Evolutionary conservation across 2,888 invertebrate genomes (phyloP), one percentile per base, ranked within the genome.

Genomic region (Emmelina monodactyla): DNA sequence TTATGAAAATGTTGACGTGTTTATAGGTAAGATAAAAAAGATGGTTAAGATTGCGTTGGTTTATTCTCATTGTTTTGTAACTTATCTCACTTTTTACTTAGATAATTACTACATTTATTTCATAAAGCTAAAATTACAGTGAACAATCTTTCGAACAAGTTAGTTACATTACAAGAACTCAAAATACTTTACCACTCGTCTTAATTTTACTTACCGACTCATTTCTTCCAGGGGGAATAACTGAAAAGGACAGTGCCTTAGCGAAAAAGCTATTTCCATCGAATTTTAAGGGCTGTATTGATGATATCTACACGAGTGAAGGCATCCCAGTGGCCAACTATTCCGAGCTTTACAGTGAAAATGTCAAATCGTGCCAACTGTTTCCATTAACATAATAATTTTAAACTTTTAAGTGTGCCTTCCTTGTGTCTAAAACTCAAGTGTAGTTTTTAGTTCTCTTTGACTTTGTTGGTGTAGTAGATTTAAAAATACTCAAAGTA

Each of bases 251-350:
- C 33, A 54, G 64, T 60, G 47, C 56, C 43, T 48, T 60, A 56
- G 62, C 79, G 4, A 78, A 69, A 44, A 76, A 70, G 41, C 58
- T 78, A 28, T 85, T 82, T 49, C 70, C 73, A 3, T 59, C 79
- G 38, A 82, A 84, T 41, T 85, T 85, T 50, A 82, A 80, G 55
- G 85, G 85, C 38, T 85, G 85, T 51, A 75, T 85, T 42, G 83
- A 83, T 53, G 78, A 82, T 43, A 81, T 85, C 50, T 75, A 83
- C 32, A 83, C 67, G 1, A 53, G 49, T 29, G 60, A 65, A 35
- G 48, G 58, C 3, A 51, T 49, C 7, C 61, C 55, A 34, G 39
- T 73, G 14, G 60, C 55, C 1, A 63, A 73, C 45, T 78, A 62
- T 39, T 61, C 64, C 2, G 64, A 64, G 39, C 46, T 78, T 16